Evolutionary conservation across 2,888 invertebrate genomes (phyloP), one percentile per base, ranked within the genome.

Genomic region (Strigamia transsilvanica): DNA sequence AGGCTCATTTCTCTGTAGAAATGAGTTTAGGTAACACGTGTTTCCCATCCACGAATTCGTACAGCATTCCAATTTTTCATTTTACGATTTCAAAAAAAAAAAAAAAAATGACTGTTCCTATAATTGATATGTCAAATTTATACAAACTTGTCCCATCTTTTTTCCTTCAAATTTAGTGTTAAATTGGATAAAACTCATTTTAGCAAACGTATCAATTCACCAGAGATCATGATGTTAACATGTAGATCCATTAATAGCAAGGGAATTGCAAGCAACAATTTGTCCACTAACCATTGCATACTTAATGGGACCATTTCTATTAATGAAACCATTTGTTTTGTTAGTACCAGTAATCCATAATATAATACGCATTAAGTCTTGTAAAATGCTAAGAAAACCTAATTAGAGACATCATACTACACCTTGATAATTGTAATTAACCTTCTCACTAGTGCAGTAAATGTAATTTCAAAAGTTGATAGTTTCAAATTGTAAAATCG

Each of bases 1-100:
- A 73, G 73, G 7, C n/a, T 73, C 73, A 73, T 73, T 73, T 73
- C 73, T 73, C 73, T 73, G 27, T 7, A 73, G 73, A 73, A 73
- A 73, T 73, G 73, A 73, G 73, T 73, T 73, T 73, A 73, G 73
- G 73, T 73, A 73, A 73, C 73, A 73, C 73, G 73, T 73, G 27
- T 73, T 73, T 73, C 13, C 73, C 23, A 32, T 27, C 21, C 73
- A 27, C 27, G 32, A 73, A 73, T 73, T 73, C 32, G 23, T 73
- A 73, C 73, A 73, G 27, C 12, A 73, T 73, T 73, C 27, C 32
- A 27, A 73, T 73, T 73, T 73, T 73, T 73, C 73, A 73, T 13
- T 7, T 27, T 4, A 23, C 7, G 9, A 6, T 51, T 51, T 66
- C 27, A 10, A 18, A n/a, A n/a, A n/a, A n/a, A n/a, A 66, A n/a